Conservation (phyloP, 2,113 vertebrate species). For the Podarcis cretensis region DNA sequence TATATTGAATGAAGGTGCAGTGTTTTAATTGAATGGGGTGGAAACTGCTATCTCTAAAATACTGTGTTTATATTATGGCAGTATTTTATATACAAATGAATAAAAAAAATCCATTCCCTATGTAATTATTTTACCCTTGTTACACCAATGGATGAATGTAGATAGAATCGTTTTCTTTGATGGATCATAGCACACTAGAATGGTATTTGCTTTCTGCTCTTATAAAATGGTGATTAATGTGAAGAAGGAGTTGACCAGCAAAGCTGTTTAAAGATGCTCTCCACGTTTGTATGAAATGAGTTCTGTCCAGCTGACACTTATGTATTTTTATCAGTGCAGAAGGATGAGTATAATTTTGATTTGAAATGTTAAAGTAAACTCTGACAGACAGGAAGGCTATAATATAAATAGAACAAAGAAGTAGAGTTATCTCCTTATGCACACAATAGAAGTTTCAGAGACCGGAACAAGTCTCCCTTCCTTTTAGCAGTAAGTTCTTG, state of each 20-base stretch:
- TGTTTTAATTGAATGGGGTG: neutral
- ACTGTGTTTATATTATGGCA: neutral
- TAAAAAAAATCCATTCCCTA: neutral
- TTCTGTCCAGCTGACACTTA: neutral
- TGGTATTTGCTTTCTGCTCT: neutral
- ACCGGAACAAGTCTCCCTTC: neutral
- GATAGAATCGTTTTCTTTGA: neutral
- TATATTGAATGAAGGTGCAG: neutral
- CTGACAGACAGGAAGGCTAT: neutral
- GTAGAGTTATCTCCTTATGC: neutral
- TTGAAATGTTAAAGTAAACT: neutral
- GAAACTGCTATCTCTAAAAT: neutral
- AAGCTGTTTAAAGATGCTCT: neutral
- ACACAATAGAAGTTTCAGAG: neutral
- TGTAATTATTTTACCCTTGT: neutral
- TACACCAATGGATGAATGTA: neutral
- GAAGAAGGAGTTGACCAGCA: neutral
- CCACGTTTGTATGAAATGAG: neutral
- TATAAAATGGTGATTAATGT: neutral
- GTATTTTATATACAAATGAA: neutral
- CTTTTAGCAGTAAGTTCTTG: neutral
- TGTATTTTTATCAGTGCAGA: neutral
- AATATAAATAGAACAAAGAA: neutral
- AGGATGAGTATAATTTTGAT: neutral
- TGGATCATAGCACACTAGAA: neutral